Evolutionary conservation across 2,888 invertebrate genomes (phyloP), one percentile per base, ranked within the genome.

Genomic region (Pterobdella sp.): DNA sequence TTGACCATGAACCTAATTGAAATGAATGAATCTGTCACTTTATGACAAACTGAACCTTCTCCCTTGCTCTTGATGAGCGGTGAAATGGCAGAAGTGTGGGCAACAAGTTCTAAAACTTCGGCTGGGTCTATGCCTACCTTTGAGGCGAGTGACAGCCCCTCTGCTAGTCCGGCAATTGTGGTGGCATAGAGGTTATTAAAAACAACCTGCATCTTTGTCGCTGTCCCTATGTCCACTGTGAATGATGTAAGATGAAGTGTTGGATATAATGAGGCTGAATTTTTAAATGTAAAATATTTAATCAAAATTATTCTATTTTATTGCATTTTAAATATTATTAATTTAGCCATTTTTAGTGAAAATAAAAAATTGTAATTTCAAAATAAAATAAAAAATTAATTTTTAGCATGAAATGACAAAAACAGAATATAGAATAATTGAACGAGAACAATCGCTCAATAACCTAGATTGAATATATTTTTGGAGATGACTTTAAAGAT

Each of bases 401-500:
- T 49, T 49, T 18, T 49, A 49, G 14, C n/a, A 49, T 49, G 14
- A 49, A 49, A 18, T 14, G 14, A n/a, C n/a, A 49, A n/a, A n/a
- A n/a, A 18, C 14, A 49, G 14, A 49, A 49, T n/a, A 49, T 14
- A 49, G n/a, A n/a, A 18, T 49, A 49, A 49, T 18, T 49, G 52
- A 18, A 49, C 14, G 52, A n/a, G 14, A 0, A 68, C 36, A 68
- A 29, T 36, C n/a, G 18, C 4, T n/a, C 36, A 18, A n/a, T 34
- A 4, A 63, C 71, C 71, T n/a, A 71, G 26, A 32, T 71, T 71
- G 63, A 71, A 71, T 60, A 71, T 56, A 63, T 71, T 71, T 35
- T 71, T 71, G 32, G 60, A 52, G 36, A 71, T 63, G 63, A 63
- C n/a, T 63, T 71, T 71, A 36, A 71, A 60, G 26, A 52, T 34